Evolutionary conservation across 2,113 vertebrate genomes (phyloP), one percentile per base, ranked within the genome.

Genomic region (Leptobrachium leishanense): DNA sequence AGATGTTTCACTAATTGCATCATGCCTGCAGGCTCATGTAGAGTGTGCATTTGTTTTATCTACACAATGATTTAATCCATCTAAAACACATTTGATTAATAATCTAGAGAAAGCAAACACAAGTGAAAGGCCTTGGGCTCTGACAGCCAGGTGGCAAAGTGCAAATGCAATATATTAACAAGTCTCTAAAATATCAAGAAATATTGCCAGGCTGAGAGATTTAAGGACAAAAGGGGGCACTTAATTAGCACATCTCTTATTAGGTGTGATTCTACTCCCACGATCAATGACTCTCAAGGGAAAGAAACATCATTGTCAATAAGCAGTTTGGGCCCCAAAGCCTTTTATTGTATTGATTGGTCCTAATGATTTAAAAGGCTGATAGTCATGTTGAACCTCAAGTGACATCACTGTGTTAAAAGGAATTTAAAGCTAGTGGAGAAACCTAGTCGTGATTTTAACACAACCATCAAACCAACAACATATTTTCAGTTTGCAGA

Each of bases 381-480:
- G 67, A 12, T 43, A 42, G 42, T 6, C n/a, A 71, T 54, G 69
- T 39, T 15, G 8, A 20, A 53, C 9, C 64, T 66, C 39, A 10
- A 66, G 64, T 66, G 12, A 39, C 20, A 66, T 7, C 64, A 41
- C 20, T 11, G 13, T 68, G 4, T 11, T 43, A 68, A 68, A 13
- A 12, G 43, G 42, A 0, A 7, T 1, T 0, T 73, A 71, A 46
- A 76, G 83, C 50, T 73, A 63, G 11, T 50, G 75, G 12, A 9
- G 77, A 62, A 43, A 77, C 12, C 41, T 73, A 82, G 64, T 65
- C 84, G 68, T 2, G 15, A 55, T 80, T 75, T 81, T 63, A 75
- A 77, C 79, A 70, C 2, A 63, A 12, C 12, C 63, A 83, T 82
- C n/a, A 82, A 72, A 69, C 20, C 20, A 31, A 73, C n/a, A 82